Conservation (phyloP, 2,888 invertebrate species). For the Pachydiplax longipennis region DNA sequence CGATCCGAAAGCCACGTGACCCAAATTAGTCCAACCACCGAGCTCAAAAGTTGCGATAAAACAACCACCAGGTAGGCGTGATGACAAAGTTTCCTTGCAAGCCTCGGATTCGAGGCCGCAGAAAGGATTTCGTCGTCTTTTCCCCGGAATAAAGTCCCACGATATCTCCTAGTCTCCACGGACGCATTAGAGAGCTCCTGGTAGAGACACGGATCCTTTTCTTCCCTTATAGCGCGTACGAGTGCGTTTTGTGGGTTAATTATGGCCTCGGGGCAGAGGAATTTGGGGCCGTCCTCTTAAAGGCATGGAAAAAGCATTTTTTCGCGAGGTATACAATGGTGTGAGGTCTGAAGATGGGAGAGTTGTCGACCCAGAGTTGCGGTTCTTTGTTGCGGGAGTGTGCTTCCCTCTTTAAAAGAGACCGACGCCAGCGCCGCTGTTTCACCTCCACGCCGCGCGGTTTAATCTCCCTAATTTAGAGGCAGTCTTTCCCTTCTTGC, state of each 20-base stretch:
- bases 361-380: neutral
- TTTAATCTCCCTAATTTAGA: neutral
- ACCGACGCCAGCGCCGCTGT: neutral
- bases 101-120: no score
- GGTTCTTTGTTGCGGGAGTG: neutral
- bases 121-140: no score
- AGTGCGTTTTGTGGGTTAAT: neutral
- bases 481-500: no score
- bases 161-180: no score
- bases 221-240: neutral
- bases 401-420: neutral
- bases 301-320: no score
- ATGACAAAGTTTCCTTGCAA: no score
- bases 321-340: neutral
- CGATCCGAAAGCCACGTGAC: no score
- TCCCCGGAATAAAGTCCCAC: no score
- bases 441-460: neutral
- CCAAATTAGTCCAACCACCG: no score
- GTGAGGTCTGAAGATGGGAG: neutral
- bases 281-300: neutral
- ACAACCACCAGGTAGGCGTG: no score
- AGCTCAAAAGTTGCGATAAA: no score
- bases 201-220: neutral
- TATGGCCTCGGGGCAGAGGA: neutral
- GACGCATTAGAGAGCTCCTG: no score